phyloP scores from a whole-genome alignment of 2,797 vertebrate genomes.

The Ceryle rudis region DNA sequence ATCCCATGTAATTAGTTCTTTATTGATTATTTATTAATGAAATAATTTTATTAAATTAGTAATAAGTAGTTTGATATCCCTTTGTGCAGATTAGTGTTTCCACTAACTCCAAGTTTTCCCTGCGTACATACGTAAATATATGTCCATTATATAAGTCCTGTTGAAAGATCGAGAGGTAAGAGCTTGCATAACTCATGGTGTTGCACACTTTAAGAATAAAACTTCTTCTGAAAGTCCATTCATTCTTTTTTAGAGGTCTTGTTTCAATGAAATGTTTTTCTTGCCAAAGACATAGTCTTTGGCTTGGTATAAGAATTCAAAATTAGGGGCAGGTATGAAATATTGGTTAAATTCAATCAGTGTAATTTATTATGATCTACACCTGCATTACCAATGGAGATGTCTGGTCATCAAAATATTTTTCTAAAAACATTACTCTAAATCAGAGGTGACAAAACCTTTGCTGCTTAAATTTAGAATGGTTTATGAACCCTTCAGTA shows the following conservation, averaged over 20 bases:
- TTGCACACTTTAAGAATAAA: neutral
- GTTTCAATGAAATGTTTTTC: neutral
- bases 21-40: neutral
- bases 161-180: neutral
- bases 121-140: neutral
- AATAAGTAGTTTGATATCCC: neutral
- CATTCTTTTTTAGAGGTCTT: neutral
- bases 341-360: neutral
- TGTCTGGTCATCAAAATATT: neutral
- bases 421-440: neutral
- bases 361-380: neutral
- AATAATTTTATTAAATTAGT: neutral
- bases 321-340: neutral
- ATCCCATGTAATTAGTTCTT: neutral
- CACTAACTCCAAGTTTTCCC: neutral
- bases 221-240: neutral
- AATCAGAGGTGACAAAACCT: neutral
- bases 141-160: neutral
- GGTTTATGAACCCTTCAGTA: neutral
- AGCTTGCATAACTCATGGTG: neutral
- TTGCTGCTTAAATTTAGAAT: neutral
- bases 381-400: neutral
- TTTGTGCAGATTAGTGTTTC: neutral
- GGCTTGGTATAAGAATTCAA: neutral
- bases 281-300: neutral